These are phyloP conservation scores for Hemicrepidius hirtus DNA, from an alignment of 2,888 invertebrate species.

Conservation along the genomic window DNA sequence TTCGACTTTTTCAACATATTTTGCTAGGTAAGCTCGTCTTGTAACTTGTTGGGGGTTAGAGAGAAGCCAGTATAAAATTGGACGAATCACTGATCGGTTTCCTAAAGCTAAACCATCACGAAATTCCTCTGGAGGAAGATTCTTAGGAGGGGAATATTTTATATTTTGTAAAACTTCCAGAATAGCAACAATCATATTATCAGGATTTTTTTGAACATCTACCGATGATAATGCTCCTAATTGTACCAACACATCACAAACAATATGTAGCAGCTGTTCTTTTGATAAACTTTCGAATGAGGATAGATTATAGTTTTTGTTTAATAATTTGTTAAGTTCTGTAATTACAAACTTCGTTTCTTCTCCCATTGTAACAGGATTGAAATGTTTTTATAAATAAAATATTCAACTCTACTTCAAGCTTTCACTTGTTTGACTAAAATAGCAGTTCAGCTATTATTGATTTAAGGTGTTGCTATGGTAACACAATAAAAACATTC, in stretches of 20 bases:
- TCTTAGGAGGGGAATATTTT: slow-evolving; percentile 55
- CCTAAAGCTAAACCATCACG: slow-evolving; percentile 71
- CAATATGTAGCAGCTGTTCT: slow-evolving; percentile 84
- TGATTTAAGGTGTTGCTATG: background rate
- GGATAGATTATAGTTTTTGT: slow-evolving; percentile 86
- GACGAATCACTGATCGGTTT: slow-evolving; percentile 83
- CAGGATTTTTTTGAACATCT: slow-evolving; percentile 55
- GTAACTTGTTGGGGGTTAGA: slow-evolving; percentile 83
- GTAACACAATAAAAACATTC: background rate
- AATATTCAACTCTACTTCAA: background rate
- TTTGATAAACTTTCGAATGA: slow-evolving; percentile 88
- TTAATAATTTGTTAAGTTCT: slow-evolving; percentile 83
- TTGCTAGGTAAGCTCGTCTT: slow-evolving; percentile 90
- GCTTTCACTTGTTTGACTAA: background rate
- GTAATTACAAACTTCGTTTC: slow-evolving; percentile 82
- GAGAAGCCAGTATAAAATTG: slow-evolving; percentile 87
- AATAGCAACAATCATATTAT: slow-evolving; percentile 55
- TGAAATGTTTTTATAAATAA: background rate
- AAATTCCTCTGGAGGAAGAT: slow-evolving; percentile 52
- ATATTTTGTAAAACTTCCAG: slow-evolving; percentile 58
- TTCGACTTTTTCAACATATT: slow-evolving; percentile 62
- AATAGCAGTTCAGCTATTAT: background rate
- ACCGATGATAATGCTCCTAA: slow-evolving; percentile 80
- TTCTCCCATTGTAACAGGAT: slow-evolving; percentile 75
- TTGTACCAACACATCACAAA: slow-evolving; percentile 84